Evolutionary conservation across 2,797 vertebrate species (phyloP).

Genomic region (Centroberyx gerrardi): DNA sequence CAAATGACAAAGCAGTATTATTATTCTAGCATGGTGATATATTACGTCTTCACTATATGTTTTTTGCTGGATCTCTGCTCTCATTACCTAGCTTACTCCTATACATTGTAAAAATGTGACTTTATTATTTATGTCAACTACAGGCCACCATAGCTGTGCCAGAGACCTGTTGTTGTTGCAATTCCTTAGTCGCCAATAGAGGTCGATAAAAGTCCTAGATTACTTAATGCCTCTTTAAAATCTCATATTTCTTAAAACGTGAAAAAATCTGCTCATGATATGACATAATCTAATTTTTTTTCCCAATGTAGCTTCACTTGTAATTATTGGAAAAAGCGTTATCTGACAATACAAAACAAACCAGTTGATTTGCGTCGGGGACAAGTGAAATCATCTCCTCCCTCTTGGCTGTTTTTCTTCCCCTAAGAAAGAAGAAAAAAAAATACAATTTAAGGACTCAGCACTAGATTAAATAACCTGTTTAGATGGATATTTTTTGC

Average conservation of each 20-base stretch:
- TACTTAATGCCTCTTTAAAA: slow-evolving; percentile 28
- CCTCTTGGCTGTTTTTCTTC: slow-evolving; percentile 42
- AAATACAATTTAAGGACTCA: slow-evolving; percentile 28
- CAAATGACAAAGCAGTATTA: neutral
- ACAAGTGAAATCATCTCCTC: slow-evolving; percentile 60
- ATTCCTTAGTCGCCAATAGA: no score
- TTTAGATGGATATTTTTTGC: slow-evolving; percentile 73
- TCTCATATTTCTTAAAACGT: slow-evolving; percentile 12
- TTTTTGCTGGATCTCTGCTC: no score
- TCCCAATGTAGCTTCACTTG: slow-evolving; percentile 8
- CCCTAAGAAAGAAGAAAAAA: neutral
- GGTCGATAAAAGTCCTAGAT: slow-evolving; percentile 18
- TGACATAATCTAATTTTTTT: slow-evolving; percentile 16
- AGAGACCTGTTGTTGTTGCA: neutral
- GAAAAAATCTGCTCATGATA: slow-evolving; percentile 12
- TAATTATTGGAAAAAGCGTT: slow-evolving; percentile 18
- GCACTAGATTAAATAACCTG: slow-evolving; percentile 64
- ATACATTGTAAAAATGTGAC: no score
- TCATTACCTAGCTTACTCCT: no score
- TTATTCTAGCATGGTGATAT: no score
- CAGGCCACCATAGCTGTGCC: no score
- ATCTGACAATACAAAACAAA: no score
- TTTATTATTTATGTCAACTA: no score
- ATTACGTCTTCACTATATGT: no score
- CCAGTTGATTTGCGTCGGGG: neutral